These are phyloP conservation scores for Colletes collaris DNA, from an alignment of 2,888 invertebrate species.

Conservation along the genomic window DNA sequence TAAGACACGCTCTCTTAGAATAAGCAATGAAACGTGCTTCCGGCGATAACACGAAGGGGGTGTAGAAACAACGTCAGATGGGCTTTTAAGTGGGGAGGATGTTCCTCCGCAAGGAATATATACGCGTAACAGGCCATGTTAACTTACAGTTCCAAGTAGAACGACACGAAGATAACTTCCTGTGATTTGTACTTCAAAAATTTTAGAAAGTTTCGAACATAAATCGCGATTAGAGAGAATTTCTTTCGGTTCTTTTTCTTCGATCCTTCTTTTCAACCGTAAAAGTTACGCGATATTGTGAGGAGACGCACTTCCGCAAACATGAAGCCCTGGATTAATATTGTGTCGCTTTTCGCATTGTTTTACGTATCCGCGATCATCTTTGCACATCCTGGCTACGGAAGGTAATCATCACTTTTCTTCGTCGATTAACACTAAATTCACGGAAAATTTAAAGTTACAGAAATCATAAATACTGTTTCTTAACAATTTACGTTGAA, in stretches of 20 bases:
- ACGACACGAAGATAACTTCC: constrained; percentile 8
- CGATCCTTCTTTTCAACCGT: background rate
- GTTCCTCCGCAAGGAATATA: constrained; percentile 39
- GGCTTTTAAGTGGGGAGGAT: constrained; percentile 20
- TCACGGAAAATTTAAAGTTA: too few relatives aligned
- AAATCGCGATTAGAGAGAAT: background rate
- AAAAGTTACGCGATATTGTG: background rate
- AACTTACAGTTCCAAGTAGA: constrained; percentile 47
- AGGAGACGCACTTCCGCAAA: constrained; percentile 3
- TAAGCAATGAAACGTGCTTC: constrained; percentile 10
- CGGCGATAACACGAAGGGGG: constrained; percentile 45
- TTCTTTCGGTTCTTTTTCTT: background rate
- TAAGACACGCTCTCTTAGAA: background rate
- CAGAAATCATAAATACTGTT: too few relatives aligned
- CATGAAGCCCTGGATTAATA: constrained; percentile 7
- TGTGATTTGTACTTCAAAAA: background rate
- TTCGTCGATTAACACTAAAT: too few relatives aligned
- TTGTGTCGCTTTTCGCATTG: background rate
- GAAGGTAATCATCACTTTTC: constrained; percentile 16
- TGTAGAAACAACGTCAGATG: constrained; percentile 29
- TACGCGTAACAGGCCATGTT: constrained; percentile 30
- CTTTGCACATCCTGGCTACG: background rate
- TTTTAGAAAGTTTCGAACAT: background rate
- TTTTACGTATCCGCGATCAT: background rate
- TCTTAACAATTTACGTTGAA: too few relatives aligned